These are phyloP conservation scores for Helostoma temminkii DNA, from an alignment of 2,797 vertebrate genomes.

Conservation along the genomic window DNA sequence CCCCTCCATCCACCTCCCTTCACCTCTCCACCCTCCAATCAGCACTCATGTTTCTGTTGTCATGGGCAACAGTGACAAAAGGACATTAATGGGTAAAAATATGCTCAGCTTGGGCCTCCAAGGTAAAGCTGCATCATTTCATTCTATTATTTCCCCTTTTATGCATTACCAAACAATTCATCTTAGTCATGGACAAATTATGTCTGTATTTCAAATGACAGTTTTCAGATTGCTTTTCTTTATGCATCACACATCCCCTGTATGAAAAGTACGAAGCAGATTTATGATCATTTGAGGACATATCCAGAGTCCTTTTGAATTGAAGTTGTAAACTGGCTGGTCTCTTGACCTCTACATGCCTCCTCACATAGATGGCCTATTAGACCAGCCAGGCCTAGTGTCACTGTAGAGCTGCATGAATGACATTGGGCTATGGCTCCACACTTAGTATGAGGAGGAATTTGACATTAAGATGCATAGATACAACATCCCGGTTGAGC, in stretches of 20 bases:
- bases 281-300: constrained; percentile 42
- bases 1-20: constrained; percentile 90
- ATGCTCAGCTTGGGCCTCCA: constrained; percentile 72
- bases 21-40: constrained; percentile 93
- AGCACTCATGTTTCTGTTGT: constrained; percentile 93
- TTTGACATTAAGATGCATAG: constrained; percentile 88
- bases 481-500: constrained; percentile 82
- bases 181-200: constrained; percentile 66
- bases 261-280: constrained; percentile 35
- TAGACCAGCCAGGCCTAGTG: constrained; percentile 34
- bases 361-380: constrained; percentile 40
- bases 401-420: constrained; percentile 42
- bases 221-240: constrained; percentile 73
- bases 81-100: constrained; percentile 91
- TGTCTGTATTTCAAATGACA: constrained; percentile 66
- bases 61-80: constrained; percentile 90
- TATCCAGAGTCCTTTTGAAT: constrained; percentile 34
- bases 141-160: constrained; percentile 72
- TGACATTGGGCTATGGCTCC: constrained; percentile 83
- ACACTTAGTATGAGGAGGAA: constrained; percentile 80
- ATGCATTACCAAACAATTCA: constrained; percentile 62
- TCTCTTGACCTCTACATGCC: constrained; percentile 29
- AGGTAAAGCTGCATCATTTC: constrained; percentile 85
- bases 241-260: constrained; percentile 31
- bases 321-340: constrained; percentile 17